These are phyloP conservation scores for Mustela lutreola DNA, from an alignment of 2,113 vertebrate genomes.

Conservation along the genomic window DNA sequence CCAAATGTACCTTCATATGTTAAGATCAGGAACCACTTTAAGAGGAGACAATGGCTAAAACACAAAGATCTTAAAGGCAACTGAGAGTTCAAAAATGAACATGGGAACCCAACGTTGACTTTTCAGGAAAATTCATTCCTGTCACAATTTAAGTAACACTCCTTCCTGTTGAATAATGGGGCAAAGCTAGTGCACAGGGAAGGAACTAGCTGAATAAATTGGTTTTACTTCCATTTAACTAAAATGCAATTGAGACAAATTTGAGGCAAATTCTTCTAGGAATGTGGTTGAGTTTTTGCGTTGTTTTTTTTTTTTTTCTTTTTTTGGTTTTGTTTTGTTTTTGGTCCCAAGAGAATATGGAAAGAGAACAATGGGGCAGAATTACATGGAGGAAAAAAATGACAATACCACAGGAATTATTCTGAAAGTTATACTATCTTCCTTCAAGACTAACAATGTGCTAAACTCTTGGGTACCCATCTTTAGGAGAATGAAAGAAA, in stretches of 20 bases:
- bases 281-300: not conserved
- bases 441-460: not conserved
- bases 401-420: not conserved
- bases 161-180: slow-evolving; percentile 19
- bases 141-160: not conserved
- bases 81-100: slow-evolving; percentile 16
- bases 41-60: not conserved
- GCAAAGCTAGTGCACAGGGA: not conserved
- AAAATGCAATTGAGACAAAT: slow-evolving; percentile 8
- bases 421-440: not conserved
- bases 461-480: not conserved
- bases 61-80: not conserved
- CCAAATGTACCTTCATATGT: not conserved
- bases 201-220: not conserved
- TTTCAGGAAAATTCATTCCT: slow-evolving; percentile 31
- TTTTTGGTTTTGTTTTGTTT: no score
- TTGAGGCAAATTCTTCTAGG: slow-evolving; percentile 4
- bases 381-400: slow-evolving; percentile 11
- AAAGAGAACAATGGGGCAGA: not conserved
- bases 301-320: no score
- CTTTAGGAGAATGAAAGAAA: not conserved
- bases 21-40: not conserved
- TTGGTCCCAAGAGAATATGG: not conserved
- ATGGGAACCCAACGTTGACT: not conserved
- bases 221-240: not conserved